Conservation (phyloP, 2,888 invertebrate genomes). For the Ellobium chinense region DNA sequence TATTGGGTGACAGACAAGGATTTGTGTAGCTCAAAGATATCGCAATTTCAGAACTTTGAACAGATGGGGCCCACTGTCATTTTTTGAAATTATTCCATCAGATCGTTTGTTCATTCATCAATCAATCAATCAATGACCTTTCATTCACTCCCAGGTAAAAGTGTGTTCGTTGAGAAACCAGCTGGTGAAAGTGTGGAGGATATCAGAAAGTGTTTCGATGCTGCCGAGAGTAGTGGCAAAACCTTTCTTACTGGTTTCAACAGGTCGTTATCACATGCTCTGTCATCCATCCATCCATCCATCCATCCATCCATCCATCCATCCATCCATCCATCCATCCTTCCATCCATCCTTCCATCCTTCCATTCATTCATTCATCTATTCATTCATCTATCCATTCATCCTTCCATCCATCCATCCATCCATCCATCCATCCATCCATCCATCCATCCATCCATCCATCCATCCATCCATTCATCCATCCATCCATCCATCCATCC, state of each 20-base stretch:
- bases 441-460: background rate
- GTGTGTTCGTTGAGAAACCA: slow-evolving; percentile 86
- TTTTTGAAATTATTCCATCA: too few relatives aligned
- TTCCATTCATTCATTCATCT: background rate
- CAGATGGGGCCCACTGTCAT: too few relatives aligned
- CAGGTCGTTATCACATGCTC: slow-evolving; percentile 69
- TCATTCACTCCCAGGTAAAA: too few relatives aligned
- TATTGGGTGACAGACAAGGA: too few relatives aligned
- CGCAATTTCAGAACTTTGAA: too few relatives aligned
- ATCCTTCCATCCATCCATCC: background rate
- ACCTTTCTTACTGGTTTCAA: slow-evolving; percentile 85
- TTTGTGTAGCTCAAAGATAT: too few relatives aligned
- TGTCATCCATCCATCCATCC: background rate
- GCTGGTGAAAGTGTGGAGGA: slow-evolving; percentile 82
- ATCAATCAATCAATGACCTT: too few relatives aligned
- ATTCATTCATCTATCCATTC: background rate
- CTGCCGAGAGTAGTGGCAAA: slow-evolving; percentile 82
- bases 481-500: background rate
- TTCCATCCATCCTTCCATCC: background rate
- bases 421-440: background rate
- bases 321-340: background rate
- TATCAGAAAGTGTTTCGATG: slow-evolving; percentile 82
- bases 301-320: background rate
- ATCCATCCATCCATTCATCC: background rate
- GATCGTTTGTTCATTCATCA: too few relatives aligned